These are phyloP conservation scores for Clarias platycephalus DNA, from an alignment of 2,797 vertebrate species.

Conservation along the genomic window DNA sequence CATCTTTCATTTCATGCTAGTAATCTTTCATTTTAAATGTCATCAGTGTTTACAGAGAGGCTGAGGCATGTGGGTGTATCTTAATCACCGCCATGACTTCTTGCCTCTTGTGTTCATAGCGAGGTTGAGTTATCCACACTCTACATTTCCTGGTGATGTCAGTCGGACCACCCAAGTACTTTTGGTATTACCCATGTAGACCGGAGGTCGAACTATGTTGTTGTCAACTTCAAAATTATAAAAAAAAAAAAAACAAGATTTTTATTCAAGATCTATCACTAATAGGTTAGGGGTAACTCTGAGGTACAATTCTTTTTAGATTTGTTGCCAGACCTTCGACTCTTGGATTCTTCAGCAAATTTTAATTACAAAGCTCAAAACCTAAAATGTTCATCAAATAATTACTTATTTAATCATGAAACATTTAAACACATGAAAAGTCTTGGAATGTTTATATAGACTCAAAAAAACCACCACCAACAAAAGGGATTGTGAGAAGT, in stretches of 20 bases:
- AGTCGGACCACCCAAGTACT: conserved; percentile 33
- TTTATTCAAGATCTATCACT: not conserved
- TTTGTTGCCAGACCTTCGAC: not conserved
- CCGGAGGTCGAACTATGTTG: conserved; percentile 2
- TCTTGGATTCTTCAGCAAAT: not conserved
- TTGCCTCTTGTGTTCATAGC: conserved; percentile 15
- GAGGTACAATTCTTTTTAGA: not conserved
- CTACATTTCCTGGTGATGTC: conserved; percentile 33
- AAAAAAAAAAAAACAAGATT: conserved; percentile 21
- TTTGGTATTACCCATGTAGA: conserved; percentile 17
- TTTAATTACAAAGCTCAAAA: not conserved
- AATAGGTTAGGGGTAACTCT: not conserved
- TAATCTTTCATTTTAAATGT: conserved; percentile 25
- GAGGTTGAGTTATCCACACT: conserved; percentile 25
- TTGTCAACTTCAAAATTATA: conserved; percentile 18
- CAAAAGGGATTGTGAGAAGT: not conserved
- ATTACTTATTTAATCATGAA: not conserved
- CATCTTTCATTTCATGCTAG: conserved; percentile 19
- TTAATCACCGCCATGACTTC: conserved; percentile 41
- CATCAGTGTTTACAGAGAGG: conserved; percentile 27
- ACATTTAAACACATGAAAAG: not conserved
- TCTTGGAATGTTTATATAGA: not conserved
- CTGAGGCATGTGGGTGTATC: conserved; percentile 40
- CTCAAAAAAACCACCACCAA: not conserved
- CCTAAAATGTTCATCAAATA: not conserved